These are phyloP conservation scores for Schizopygopsis pylzovi DNA, from an alignment of 2,797 vertebrate genomes.

Conservation along the genomic window DNA sequence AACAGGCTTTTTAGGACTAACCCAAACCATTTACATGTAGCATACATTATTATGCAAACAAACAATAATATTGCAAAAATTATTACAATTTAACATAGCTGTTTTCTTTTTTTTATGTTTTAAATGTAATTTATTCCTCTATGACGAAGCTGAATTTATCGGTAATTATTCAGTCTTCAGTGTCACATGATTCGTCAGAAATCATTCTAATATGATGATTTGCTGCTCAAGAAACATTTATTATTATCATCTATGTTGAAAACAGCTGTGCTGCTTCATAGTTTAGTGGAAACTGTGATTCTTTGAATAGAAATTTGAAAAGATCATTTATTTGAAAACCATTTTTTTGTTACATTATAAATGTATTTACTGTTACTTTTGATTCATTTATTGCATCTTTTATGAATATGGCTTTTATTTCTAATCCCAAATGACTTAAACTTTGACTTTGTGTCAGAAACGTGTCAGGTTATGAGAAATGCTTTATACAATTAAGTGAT, in stretches of 20 bases:
- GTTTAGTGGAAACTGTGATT: background rate
- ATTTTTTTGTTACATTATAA: background rate
- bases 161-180: background rate
- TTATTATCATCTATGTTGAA: background rate
- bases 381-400: background rate
- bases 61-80: background rate
- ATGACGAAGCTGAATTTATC: background rate
- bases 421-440: background rate
- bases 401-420: background rate
- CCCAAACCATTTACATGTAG: background rate
- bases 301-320: background rate
- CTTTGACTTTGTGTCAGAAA: background rate
- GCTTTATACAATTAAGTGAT: background rate
- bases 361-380: background rate
- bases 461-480: background rate
- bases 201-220: background rate
- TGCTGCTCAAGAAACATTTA: background rate
- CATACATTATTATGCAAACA: background rate
- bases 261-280: background rate
- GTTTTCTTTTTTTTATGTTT: background rate
- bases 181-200: background rate
- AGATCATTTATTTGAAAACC: background rate
- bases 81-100: background rate
- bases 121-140: background rate
- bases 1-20: background rate